phyloP scores from a whole-genome alignment of 1,140 invertebrate genomes.

The Meloidogyne chitwoodi region DNA sequence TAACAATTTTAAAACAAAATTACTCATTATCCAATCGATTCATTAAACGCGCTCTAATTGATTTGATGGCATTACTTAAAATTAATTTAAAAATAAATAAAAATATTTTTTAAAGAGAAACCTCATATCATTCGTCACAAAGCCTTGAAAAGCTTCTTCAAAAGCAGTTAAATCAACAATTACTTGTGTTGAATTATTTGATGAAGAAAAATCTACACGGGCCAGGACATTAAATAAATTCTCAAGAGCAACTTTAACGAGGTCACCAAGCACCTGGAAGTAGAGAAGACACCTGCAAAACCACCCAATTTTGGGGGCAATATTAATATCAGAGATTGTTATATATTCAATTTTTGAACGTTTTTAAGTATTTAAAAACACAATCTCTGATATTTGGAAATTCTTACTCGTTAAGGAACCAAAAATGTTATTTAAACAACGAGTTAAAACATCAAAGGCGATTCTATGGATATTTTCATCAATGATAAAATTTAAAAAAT shows the following conservation, averaged over 20 bases:
- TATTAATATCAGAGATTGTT: too few species aligned
- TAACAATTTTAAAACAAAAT: not conserved
- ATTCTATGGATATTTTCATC: too few species aligned
- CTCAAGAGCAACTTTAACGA: constrained; percentile 33
- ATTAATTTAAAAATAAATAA: not conserved
- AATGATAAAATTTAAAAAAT: too few species aligned
- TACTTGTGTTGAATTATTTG: constrained; percentile 41
- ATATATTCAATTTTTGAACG: too few species aligned
- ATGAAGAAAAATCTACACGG: constrained; percentile 4
- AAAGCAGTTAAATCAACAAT: constrained; percentile 52
- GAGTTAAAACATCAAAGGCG: too few species aligned
- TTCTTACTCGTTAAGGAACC: too few species aligned
- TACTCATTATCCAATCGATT: constrained; percentile 29
- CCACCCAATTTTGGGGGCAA: not conserved
- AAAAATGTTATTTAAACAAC: too few species aligned
- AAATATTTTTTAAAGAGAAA: too few species aligned
- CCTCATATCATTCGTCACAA: constrained; percentile 24
- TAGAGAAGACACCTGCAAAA: not conserved
- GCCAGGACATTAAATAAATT: constrained; percentile 26
- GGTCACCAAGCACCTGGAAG: constrained; percentile 30
- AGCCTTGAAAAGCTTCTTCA: constrained; percentile 46
- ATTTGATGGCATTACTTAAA: constrained; percentile 27
- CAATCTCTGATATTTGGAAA: too few species aligned
- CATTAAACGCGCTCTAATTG: constrained; percentile 34
- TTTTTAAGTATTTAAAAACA: too few species aligned